Evolutionary conservation across 2,888 invertebrate genomes (phyloP).

Genomic region (Ormyrus nitidulus): DNA sequence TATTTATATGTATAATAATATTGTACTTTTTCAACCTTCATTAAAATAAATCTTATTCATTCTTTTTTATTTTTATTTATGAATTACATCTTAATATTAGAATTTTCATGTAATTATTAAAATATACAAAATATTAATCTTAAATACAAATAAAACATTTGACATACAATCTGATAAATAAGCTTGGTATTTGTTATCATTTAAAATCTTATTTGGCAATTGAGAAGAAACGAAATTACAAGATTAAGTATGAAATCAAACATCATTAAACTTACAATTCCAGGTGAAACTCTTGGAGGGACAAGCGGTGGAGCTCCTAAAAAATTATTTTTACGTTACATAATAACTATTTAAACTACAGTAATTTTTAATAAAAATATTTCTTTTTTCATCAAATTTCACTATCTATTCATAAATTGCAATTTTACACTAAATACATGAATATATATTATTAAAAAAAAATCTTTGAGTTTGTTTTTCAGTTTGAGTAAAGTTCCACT

Average conservation of each 20-base stretch:
- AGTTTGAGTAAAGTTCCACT: too few species aligned
- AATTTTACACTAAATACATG: too few species aligned
- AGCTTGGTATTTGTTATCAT: too few species aligned
- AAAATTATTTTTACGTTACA: conserved; percentile 66
- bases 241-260: conserved; percentile 1
- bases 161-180: neutral
- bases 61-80: neutral
- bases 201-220: too few species aligned
- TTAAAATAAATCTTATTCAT: conserved; percentile 27
- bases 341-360: too few species aligned
- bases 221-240: conserved; percentile 22
- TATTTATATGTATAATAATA: neutral
- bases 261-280: conserved; percentile 74
- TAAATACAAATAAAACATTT: neutral
- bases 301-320: conserved; percentile 83
- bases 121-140: neutral
- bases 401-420: too few species aligned
- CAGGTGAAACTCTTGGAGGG: conserved; percentile 83
- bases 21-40: neutral
- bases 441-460: too few species aligned
- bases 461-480: too few species aligned
- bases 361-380: too few species aligned
- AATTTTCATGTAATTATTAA: too few species aligned
- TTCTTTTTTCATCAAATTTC: too few species aligned
- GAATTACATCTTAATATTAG: too few species aligned